Evolutionary conservation across 1,140 invertebrate genomes (phyloP), one percentile per base, ranked within the genome.

Genomic region (Stegodyphus dumicola): DNA sequence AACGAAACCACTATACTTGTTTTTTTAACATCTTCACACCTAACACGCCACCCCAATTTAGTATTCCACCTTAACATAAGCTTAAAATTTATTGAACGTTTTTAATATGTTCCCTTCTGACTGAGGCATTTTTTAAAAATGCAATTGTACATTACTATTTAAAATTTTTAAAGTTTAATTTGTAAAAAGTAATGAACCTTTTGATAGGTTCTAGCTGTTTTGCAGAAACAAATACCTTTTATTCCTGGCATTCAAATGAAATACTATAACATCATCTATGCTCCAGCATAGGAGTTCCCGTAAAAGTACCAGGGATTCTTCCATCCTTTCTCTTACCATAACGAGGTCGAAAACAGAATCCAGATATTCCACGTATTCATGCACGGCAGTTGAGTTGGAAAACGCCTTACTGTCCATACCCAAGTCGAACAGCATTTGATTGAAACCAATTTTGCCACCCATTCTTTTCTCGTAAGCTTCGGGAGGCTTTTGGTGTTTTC

Each of bases 371-470:
- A 87, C 79, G 70, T 84, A 87, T 18, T 83, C 67, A 48, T 87
- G 52, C n/a, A 89, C 79, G 6, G 49, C 53, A 13, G 85, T 17
- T 17, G 51, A 60, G n/a, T 89, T 88, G 48, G n/a, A 11, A 74
- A 89, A 88, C 2, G 66, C 15, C n/a, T 67, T 77, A 0, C 84
- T 52, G 7, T 86, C 73, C 33, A 90, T 56, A 5, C 89, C 89
- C 17, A 90, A 76, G 54, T 90, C 89, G 66, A 89, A 90, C 17
- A 87, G 78, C 89, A 90, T 90, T 70, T 90, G 89, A 87, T 90
- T 90, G 56, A 87, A 74, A 10, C 89, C 89, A 52, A 90, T 87
- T 67, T 86, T 86, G 5, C 54, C 67, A 15, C 65, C 77, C 75
- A 85, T 84, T 2, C 81, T 60, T 15, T 67, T 67, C 15, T 75